Conservation (phyloP, 2,797 vertebrate species). For the Thunnus albacares region DNA sequence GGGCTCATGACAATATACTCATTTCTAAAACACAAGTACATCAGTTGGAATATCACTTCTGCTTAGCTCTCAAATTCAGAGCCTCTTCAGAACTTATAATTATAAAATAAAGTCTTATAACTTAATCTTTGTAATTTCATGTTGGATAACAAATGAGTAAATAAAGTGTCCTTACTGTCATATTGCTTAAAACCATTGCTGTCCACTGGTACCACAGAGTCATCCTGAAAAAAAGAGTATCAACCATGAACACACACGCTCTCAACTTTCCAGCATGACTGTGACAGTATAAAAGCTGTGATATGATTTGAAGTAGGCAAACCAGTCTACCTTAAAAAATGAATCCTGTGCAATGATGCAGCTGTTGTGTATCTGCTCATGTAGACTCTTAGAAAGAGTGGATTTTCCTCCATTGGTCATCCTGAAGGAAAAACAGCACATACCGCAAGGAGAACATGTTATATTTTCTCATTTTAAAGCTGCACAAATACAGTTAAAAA, state of each 20-base stretch:
- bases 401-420: constrained; percentile 96
- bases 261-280: neutral
- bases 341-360: constrained; percentile 91
- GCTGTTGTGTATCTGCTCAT: constrained; percentile 89
- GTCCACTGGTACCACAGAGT: constrained; percentile 89
- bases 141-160: constrained; percentile 7
- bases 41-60: too few species aligned
- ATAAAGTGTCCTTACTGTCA: constrained; percentile 87
- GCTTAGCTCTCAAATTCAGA: too few species aligned
- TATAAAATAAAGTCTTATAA: too few species aligned
- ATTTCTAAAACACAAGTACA: too few species aligned
- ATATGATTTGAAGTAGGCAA: neutral
- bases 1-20: too few species aligned
- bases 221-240: constrained; percentile 82
- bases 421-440: constrained; percentile 70
- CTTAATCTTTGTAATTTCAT: neutral
- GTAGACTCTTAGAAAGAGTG: constrained; percentile 89
- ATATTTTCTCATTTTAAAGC: neutral
- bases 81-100: too few species aligned
- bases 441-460: neutral
- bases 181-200: constrained; percentile 92
- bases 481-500: neutral
- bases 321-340: constrained; percentile 92
- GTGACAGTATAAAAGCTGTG: neutral
- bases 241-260: constrained; percentile 6